A percentile compares a stretch with the other conserved stretches of the same genome.
Evolutionary conservation across 1,140 invertebrate genomes (phyloP).

Genomic region (Ceratina australensis): DNA sequence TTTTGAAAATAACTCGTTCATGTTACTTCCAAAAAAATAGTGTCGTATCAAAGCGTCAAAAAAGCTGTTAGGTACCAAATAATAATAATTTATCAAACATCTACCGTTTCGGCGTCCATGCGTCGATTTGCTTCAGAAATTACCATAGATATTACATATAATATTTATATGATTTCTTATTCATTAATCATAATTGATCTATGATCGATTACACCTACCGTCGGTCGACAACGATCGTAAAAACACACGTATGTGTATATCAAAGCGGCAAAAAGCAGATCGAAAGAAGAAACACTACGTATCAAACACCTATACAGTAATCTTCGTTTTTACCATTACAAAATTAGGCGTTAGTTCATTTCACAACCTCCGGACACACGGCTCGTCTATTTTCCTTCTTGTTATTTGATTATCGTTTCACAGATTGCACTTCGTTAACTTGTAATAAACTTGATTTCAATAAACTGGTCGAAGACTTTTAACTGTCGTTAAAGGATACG

Average conservation of each 20-base stretch:
- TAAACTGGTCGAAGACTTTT: not conserved
- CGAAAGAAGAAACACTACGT: constrained; percentile 29
- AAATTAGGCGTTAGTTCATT: constrained; percentile 21
- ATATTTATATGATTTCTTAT: constrained; percentile 3
- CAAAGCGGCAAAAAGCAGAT: constrained; percentile 33
- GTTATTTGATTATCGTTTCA: constrained; percentile 17
- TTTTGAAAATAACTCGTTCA: constrained; percentile 16
- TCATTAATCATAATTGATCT: not conserved
- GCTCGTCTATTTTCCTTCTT: not conserved
- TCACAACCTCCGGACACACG: not conserved
- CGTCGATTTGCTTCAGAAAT: constrained; percentile 1
- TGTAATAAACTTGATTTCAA: not conserved
- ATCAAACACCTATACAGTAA: constrained; percentile 24
- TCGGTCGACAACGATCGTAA: not conserved
- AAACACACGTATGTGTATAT: constrained; percentile 7
- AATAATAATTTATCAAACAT: constrained; percentile 57
- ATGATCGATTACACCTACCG: not conserved
- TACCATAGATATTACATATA: constrained; percentile 21
- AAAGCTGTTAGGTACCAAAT: constrained; percentile 53
- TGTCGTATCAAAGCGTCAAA: constrained; percentile 52
- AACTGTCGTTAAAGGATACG: not conserved
- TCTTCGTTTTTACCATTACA: constrained; percentile 18
- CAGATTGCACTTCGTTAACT: not conserved
- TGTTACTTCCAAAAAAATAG: constrained; percentile 36
- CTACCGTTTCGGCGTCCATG: constrained; percentile 27